Conservation (phyloP, 92 coral and sea anemone genomes). For the Virgularia gustaviana region DNA sequence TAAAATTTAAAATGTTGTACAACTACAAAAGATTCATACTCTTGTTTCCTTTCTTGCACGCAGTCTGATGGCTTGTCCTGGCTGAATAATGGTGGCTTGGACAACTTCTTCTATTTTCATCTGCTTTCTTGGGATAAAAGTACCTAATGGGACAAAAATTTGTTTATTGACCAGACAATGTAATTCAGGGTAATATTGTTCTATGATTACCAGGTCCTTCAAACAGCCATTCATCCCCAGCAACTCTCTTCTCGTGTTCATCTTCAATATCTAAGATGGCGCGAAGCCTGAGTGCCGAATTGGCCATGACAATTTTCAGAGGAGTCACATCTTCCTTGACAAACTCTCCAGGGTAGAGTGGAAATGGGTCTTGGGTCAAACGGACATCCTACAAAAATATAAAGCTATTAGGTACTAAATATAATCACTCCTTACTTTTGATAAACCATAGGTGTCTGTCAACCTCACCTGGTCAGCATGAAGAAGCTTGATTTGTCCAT, state of each 20-base stretch:
- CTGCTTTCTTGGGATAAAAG: constrained; percentile 90
- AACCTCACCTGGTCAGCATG: constrained; percentile 93
- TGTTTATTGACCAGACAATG: neutral
- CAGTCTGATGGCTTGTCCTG: constrained; percentile 93
- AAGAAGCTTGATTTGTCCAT: constrained; percentile 86
- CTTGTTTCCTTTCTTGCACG: constrained; percentile 94
- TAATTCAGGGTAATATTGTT: neutral
- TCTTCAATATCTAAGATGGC: constrained; percentile 88
- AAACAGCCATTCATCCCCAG: constrained; percentile 99
- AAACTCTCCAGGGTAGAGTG: constrained; percentile 90
- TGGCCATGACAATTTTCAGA: constrained; percentile 82
- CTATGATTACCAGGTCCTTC: constrained; percentile 99
- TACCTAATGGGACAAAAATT: constrained; percentile 56
- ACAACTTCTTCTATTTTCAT: constrained; percentile 83
- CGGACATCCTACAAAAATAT: constrained; percentile 71
- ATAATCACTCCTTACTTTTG: neutral
- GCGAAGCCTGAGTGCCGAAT: constrained; percentile 77
- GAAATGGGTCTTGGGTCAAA: constrained; percentile 96
- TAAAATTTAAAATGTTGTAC: neutral
- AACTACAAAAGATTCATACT: constrained; percentile 54
- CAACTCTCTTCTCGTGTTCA: constrained; percentile 87
- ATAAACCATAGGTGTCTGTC: neutral
- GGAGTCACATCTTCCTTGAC: constrained; percentile 69
- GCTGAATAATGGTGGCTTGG: constrained; percentile 87
- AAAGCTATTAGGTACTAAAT: neutral